Conservation (phyloP, 2,113 vertebrate genomes). For the Eclectus roratus region DNA sequence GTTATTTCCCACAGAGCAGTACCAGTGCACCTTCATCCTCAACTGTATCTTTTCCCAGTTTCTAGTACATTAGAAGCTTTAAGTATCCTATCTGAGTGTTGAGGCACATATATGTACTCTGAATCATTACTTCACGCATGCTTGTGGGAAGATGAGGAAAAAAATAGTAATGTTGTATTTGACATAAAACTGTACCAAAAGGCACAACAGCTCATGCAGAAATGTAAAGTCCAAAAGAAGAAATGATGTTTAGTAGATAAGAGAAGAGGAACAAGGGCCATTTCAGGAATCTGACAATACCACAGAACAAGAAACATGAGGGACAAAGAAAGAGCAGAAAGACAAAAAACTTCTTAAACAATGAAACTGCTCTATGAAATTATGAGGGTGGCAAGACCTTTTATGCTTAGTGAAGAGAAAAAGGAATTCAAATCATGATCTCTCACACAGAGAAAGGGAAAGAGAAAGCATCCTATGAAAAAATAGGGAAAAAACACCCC, state of each 20-base stretch:
- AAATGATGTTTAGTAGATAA: background rate
- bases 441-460: background rate
- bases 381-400: background rate
- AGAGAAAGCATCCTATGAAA: background rate
- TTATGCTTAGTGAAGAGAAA: background rate
- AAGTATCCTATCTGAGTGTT: constrained; percentile 1
- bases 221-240: background rate
- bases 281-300: background rate
- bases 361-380: background rate
- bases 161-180: background rate
- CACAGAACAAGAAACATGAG: background rate
- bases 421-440: background rate
- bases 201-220: background rate
- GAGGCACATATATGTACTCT: background rate
- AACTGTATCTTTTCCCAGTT: background rate
- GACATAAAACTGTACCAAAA: background rate
- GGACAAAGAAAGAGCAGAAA: background rate
- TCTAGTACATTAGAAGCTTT: background rate
- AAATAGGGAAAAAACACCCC: background rate
- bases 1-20: background rate
- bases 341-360: background rate
- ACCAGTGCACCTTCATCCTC: constrained; percentile 1
- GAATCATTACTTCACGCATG: constrained; percentile 8
- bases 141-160: constrained; percentile 10
- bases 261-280: background rate